Evolutionary conservation across 2,888 invertebrate genomes (phyloP), one percentile per base, ranked within the genome.

Genomic region (Asteroscopus sphinx): DNA sequence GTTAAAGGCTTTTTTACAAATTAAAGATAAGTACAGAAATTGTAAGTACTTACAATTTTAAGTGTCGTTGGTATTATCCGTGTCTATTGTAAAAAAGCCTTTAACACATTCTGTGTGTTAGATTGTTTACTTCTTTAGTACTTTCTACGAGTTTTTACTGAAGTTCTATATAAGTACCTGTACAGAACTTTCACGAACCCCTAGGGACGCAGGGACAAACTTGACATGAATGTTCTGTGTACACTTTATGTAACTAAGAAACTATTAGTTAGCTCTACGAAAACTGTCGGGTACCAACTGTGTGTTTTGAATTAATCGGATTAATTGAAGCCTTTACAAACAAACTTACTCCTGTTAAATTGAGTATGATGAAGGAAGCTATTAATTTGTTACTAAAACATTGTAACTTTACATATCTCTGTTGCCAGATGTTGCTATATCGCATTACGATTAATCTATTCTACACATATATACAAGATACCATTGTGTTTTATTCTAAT

Each of bases 401-500:
- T n/a, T 21, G 36, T 16, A 40, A 15, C 11, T 12, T 32, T 7
- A 17, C 47, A 44, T 8, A 12, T 13, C 13, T n/a, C 35, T 35
- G 4, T 45, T 46, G 12, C 15, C 7, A 42, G 16, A 51, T 46
- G 39, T 49, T 13, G 9, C 42, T 17, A 39, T 42, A 54, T 51
- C 49, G 36, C 25, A 30, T 56, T 41, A 47, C 36, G 26, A 49
- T 40, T 33, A 39, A 56, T 49, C 30, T 46, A 45, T 61, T 51
- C 28, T 35, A 41, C 37, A 49, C 40, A 45, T 51, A 25, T 35
- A 41, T 41, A 49, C 40, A 45, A 63, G 44, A 48, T 40, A 28
- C 36, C 56, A 40, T 32, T 59, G 42, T 56, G 30, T 60, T 45
- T 62, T 63, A 53, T 75, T 63, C 42, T 71, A 53, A 72, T 71